A percentile compares a stretch with the other conserved stretches of the same genome.
Evolutionary conservation across 2,797 vertebrate genomes (phyloP).

Genomic region (Phataginus tricuspis): DNA sequence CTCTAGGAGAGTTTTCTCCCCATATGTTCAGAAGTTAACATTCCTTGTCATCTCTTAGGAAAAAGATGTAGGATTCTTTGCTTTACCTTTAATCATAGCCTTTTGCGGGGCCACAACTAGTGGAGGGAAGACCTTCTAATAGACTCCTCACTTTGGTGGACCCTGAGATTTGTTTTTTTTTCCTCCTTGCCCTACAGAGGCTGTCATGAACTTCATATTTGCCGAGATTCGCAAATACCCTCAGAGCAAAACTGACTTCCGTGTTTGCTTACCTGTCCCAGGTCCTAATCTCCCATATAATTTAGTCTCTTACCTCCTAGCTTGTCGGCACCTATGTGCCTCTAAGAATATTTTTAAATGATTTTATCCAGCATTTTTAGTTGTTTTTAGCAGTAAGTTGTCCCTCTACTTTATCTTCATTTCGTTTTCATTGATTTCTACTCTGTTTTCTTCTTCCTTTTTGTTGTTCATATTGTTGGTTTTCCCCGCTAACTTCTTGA

Average conservation of each 20-base stretch:
- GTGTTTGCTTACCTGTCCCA: background rate
- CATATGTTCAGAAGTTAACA: background rate
- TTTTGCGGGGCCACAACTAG: background rate
- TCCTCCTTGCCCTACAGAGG: background rate
- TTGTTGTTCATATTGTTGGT: background rate
- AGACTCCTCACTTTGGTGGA: background rate
- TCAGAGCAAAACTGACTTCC: background rate
- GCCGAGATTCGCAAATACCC: background rate
- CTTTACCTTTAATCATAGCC: background rate
- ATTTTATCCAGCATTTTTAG: background rate
- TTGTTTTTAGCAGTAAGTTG: background rate
- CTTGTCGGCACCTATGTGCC: background rate
- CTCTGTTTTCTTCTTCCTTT: background rate
- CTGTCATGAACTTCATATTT: constrained; percentile 1
- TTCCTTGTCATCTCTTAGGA: background rate
- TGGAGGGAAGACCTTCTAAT: background rate
- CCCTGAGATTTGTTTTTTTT: background rate
- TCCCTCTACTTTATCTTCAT: background rate
- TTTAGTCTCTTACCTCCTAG: background rate
- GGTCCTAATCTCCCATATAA: background rate
- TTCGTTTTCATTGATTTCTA: background rate
- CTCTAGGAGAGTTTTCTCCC: background rate
- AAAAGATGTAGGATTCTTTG: background rate
- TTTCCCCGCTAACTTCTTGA: background rate
- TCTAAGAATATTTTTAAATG: background rate